These are phyloP conservation scores for Drosophila helvetica DNA, from an alignment of 2,888 invertebrate genomes.

Conservation along the genomic window DNA sequence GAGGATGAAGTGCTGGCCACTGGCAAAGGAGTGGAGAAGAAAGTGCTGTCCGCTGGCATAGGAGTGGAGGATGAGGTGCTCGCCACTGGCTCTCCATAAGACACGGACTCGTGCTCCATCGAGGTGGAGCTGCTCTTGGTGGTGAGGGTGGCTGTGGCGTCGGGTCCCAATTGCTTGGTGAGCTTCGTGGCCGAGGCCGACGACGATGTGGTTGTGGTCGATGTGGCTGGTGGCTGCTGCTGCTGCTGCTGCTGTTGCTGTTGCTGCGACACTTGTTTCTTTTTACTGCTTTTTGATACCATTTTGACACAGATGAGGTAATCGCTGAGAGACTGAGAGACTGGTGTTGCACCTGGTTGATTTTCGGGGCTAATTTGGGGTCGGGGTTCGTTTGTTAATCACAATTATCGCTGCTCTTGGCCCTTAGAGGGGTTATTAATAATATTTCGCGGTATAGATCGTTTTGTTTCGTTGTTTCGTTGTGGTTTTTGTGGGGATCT, in stretches of 20 bases:
- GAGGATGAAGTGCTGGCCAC: constrained; percentile 15
- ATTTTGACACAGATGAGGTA: constrained; percentile 77
- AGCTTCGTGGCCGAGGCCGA: constrained; percentile 72
- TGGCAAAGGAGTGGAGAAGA: neutral
- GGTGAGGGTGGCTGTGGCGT: constrained; percentile 63
- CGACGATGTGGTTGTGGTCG: constrained; percentile 70
- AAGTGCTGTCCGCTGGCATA: neutral
- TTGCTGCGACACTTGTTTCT: constrained; percentile 73
- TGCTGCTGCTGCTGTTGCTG: constrained; percentile 22
- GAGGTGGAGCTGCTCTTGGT: constrained; percentile 68
- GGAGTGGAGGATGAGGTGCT: constrained; percentile 13
- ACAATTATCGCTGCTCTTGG: constrained; percentile 63
- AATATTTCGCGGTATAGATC: constrained; percentile 18
- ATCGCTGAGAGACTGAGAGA: constrained; percentile 59
- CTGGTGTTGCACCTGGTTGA: constrained; percentile 39
- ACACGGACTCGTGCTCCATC: constrained; percentile 71
- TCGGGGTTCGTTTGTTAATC: constrained; percentile 50
- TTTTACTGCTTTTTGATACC: constrained; percentile 81
- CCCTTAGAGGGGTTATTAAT: constrained; percentile 34
- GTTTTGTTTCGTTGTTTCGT: constrained; percentile 14
- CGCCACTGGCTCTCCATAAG: constrained; percentile 47
- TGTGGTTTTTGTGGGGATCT: constrained; percentile 35
- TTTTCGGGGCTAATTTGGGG: constrained; percentile 39
- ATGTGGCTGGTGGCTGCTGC: constrained; percentile 58
- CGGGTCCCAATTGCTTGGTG: constrained; percentile 68